These are phyloP conservation scores for Microtus ochrogaster DNA, from an alignment of 2,113 vertebrate species.

Conservation along the genomic window DNA sequence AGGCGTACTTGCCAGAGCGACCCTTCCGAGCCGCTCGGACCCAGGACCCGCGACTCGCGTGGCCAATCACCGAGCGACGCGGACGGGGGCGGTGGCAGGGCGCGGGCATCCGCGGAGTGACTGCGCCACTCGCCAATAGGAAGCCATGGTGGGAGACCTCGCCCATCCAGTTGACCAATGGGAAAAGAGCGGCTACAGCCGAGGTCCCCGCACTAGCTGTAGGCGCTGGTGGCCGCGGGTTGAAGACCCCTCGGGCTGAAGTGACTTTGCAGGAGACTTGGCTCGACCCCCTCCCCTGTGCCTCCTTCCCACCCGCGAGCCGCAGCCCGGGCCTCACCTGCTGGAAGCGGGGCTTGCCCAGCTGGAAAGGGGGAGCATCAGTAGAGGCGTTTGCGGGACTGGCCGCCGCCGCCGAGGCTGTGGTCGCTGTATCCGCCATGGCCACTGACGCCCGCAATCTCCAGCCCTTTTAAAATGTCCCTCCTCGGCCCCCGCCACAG, in stretches of 20 bases:
- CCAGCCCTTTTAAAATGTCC: conserved; percentile 85
- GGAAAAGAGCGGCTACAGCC: conserved; percentile 30
- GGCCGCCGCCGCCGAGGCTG: conserved; percentile 80
- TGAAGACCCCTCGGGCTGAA: conserved; percentile 37
- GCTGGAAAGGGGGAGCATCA: conserved; percentile 89
- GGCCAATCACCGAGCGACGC: conserved; percentile 79
- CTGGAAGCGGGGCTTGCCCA: conserved; percentile 92
- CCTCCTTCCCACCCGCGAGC: not conserved
- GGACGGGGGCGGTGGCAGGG: conserved; percentile 43
- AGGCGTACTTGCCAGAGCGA: not conserved
- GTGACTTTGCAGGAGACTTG: conserved; percentile 19
- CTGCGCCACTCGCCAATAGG: conserved; percentile 52
- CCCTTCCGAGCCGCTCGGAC: not conserved
- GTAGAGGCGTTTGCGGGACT: conserved; percentile 76
- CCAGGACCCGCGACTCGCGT: not conserved
- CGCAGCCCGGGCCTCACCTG: conserved; percentile 88
- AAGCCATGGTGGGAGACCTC: not conserved
- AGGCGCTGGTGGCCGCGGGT: conserved; percentile 44
- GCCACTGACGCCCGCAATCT: conserved; percentile 82
- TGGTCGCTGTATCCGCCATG: conserved; percentile 90
- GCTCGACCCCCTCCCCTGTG: not conserved
- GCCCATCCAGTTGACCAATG: conserved; percentile 42
- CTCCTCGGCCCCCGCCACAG: conserved; percentile 82
- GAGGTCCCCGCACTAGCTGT: conserved; percentile 2
- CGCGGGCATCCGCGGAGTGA: conserved; percentile 49